Evolutionary conservation across 53 echinoderm and acorn worm species (phyloP).

Genomic region (Luidia sarsii): DNA sequence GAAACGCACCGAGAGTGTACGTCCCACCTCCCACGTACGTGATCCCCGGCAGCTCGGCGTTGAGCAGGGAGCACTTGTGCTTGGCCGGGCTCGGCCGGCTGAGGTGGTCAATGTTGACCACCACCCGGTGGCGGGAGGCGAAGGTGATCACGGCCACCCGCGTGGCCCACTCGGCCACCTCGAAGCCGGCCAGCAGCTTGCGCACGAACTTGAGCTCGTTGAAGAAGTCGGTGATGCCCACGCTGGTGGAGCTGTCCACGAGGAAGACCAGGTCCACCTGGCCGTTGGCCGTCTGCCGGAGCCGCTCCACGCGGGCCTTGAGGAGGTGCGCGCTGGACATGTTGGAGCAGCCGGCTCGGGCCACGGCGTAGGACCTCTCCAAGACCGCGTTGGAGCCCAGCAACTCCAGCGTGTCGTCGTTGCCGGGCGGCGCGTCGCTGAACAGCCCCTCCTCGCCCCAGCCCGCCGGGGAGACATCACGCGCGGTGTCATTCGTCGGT

Average conservation of each 20-base stretch:
- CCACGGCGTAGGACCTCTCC: conserved; percentile 17
- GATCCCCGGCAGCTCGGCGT: conserved; percentile 84
- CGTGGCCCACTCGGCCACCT: conserved; percentile 83
- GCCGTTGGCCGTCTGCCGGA: conserved; percentile 67
- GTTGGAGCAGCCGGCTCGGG: conserved; percentile 40
- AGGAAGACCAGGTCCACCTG: conserved; percentile 90
- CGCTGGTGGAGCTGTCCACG: conserved; percentile 93
- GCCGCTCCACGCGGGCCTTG: conserved; percentile 75
- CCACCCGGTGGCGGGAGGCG: conserved; percentile 76
- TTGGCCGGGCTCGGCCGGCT: conserved; percentile 47
- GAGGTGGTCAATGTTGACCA: conserved; percentile 82
- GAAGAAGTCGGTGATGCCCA: conserved; percentile 88
- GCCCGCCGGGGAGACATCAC: too few species aligned
- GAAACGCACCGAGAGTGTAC: conserved; percentile 85
- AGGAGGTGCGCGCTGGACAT: conserved; percentile 58
- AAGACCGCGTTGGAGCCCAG: background rate
- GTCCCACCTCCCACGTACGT: conserved; percentile 97
- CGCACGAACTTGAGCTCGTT: conserved; percentile 96
- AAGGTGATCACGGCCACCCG: conserved; percentile 90
- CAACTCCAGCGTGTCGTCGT: background rate
- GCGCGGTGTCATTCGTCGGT: too few species aligned
- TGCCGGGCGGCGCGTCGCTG: background rate
- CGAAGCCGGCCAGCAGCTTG: conserved; percentile 86
- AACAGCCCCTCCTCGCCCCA: too few species aligned
- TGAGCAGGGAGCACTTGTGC: conserved; percentile 89